Percentiles rank a stretch among this genome's conserved stretches.
Conservation (phyloP, 2,888 invertebrate species). For the Acronicta alni region DNA sequence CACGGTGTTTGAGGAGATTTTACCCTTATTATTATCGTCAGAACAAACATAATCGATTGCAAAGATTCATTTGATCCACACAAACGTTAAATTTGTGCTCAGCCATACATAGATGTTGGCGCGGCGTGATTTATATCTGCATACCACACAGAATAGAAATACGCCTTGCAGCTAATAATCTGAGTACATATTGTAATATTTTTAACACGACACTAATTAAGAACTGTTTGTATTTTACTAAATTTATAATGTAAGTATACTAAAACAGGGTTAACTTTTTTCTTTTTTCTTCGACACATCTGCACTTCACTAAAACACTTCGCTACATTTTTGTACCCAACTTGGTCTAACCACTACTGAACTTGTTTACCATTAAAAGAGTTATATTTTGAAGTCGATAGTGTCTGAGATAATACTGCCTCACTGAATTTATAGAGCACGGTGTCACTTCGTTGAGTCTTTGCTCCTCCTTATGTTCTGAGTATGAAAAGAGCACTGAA, state of each 20-base stretch:
- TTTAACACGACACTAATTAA: slow-evolving; percentile 7
- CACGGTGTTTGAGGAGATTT: not conserved
- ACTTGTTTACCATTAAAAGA: slow-evolving; percentile 18
- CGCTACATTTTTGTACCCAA: slow-evolving; percentile 37
- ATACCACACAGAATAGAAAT: not conserved
- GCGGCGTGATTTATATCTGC: too few species aligned
- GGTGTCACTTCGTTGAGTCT: slow-evolving; percentile 15
- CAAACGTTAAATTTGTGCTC: not conserved
- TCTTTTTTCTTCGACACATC: slow-evolving; percentile 24
- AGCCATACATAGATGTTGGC: too few species aligned
- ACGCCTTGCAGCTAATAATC: not conserved
- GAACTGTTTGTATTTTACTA: slow-evolving; percentile 7
- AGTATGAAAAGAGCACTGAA: not conserved
- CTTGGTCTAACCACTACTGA: slow-evolving; percentile 17
- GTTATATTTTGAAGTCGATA: slow-evolving; percentile 27
- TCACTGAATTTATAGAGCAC: slow-evolving; percentile 28
- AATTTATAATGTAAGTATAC: slow-evolving; percentile 7
- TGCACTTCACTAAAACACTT: slow-evolving; percentile 31
- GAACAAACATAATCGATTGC: not conserved
- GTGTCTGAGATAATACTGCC: slow-evolving; percentile 24
- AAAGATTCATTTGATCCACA: too few species aligned
- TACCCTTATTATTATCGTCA: not conserved
- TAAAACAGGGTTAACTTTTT: slow-evolving; percentile 21
- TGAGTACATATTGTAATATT: slow-evolving; percentile 3
- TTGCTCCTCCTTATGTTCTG: slow-evolving; percentile 27